phyloP scores from a whole-genome alignment of 2,888 invertebrate species.

The Coecobrya sp. region DNA sequence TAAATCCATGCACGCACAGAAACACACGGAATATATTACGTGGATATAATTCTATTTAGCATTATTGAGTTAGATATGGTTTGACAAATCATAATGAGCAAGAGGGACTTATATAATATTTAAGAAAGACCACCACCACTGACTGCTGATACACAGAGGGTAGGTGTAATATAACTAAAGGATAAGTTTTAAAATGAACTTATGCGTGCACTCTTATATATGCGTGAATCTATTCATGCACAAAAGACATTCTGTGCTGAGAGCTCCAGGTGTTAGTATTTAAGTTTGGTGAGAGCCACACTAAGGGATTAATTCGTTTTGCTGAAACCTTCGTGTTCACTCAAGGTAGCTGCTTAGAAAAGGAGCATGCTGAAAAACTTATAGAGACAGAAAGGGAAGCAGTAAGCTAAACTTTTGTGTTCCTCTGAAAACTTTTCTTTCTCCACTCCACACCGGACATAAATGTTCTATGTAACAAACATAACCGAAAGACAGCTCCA shows the following conservation, averaged over 20 bases:
- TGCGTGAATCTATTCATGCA: conserved; percentile 37
- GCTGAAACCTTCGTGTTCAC: background rate
- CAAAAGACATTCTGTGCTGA: conserved; percentile 12
- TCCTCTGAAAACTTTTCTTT: conserved; percentile 31
- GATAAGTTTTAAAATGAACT: conserved; percentile 10
- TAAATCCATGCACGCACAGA: background rate
- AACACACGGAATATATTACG: background rate
- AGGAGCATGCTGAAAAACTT: background rate
- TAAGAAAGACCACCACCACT: background rate
- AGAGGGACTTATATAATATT: background rate
- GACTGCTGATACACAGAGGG: background rate
- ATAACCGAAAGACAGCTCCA: background rate
- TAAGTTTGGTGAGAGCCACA: conserved; percentile 23
- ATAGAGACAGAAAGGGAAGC: background rate
- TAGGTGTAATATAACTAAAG: background rate
- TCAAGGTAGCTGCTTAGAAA: background rate
- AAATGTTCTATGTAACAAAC: background rate
- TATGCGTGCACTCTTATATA: conserved; percentile 14
- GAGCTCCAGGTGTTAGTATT: conserved; percentile 71
- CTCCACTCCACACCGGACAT: conserved; percentile 1
- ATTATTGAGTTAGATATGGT: background rate
- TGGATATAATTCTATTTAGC: too few relatives aligned
- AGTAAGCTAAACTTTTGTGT: background rate
- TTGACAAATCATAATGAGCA: background rate
- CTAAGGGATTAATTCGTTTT: conserved; percentile 18